A percentile compares a stretch with the other conserved stretches of the same genome.
Conservation (phyloP, 2,797 vertebrate species). For the Enteromius mattozi region DNA sequence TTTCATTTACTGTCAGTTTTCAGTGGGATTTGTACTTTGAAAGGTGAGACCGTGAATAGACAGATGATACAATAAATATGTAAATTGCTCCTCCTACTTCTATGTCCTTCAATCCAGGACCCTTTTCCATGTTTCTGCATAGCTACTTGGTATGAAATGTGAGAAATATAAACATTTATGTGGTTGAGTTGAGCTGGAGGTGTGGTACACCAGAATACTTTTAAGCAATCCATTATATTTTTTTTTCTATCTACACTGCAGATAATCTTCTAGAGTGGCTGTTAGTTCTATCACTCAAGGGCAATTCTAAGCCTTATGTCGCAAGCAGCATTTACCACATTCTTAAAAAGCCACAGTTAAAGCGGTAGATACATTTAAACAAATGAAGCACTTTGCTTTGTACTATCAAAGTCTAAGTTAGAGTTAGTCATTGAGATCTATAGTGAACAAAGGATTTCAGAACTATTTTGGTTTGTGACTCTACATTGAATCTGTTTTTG, state of each 20-base stretch:
- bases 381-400: neutral
- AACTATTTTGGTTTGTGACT: neutral
- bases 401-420: neutral
- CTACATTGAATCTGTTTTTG: neutral
- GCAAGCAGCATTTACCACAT: constrained; percentile 10
- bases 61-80: neutral
- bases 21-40: neutral
- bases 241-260: neutral
- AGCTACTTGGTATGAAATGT: neutral
- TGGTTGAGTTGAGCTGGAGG: neutral
- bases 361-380: neutral
- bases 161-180: neutral
- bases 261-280: neutral
- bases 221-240: neutral
- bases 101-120: neutral
- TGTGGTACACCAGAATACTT: neutral
- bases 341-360: neutral
- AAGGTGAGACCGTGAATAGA: neutral
- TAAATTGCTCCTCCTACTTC: neutral
- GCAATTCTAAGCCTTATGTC: neutral
- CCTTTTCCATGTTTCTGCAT: neutral
- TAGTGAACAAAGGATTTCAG: neutral
- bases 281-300: constrained; percentile 19
- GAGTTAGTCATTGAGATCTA: neutral
- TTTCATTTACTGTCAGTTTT: neutral